Evolutionary conservation across 2,888 invertebrate genomes (phyloP), one percentile per base, ranked within the genome.

Genomic region (Prosopocoilus inquinatus): DNA sequence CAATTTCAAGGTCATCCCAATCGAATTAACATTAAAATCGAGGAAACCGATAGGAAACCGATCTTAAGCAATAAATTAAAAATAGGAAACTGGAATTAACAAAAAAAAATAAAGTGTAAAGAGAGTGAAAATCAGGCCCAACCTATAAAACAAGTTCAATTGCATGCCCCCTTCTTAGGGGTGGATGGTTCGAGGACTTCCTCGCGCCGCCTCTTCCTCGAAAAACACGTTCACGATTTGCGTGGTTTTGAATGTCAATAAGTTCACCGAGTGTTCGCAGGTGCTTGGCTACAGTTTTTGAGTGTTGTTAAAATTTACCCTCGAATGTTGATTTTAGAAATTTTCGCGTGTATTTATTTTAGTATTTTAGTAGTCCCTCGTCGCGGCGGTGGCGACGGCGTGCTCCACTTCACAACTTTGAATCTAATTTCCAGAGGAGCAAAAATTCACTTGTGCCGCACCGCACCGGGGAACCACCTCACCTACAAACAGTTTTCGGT

Each of bases 231-330:
- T 28, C 41, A 1, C 41, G 41, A 41, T 41, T 41, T 16, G 16
- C 15, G 41, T 41, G 41, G 41, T 41, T 41, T 41, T 41, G 41
- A 41, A 41, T 41, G 41, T 41, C 41, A 41, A 41, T 41, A 16
- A 28, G 20, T 28, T 28, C 20, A 28, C 15, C 11, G 32, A 36
- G 51, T 36, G 51, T 36, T 45, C 36, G 51, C 51, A 51, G 48
- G 43, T 43, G 47, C 41, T 43, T 13, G 53, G 33, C 34, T 41
- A 41, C 43, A 55, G 50, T 55, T 55, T 55, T 55, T 46, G 55
- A 55, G 55, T 50, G 55, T 46, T 46, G 55, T 55, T 55, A 55
- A 50, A 55, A 55, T 55, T 55, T 55, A 55, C 47, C 15, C n/a
- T 34, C 33, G 50, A 16, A 33, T 55, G 55, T 55, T 55, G 55